A percentile compares a stretch with the other conserved stretches of the same genome.
These are phyloP conservation scores for Parauchenoglanis punctatus DNA, from an alignment of 2,797 vertebrate species.

Conservation along the genomic window DNA sequence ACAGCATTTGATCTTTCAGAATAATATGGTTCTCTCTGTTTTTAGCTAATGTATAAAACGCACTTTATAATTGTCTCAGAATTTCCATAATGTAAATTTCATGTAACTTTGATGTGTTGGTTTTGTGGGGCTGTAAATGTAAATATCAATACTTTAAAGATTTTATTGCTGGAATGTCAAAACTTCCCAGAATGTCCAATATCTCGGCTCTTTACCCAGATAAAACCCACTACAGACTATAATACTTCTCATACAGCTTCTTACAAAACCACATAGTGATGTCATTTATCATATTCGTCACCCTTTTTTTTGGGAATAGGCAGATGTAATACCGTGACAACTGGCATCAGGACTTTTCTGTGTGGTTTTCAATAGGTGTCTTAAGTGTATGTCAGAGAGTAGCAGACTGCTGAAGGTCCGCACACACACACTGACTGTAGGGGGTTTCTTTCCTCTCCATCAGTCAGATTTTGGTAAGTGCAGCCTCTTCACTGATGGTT, in stretches of 20 bases:
- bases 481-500: constrained; percentile 78
- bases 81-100: neutral
- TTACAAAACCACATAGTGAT: neutral
- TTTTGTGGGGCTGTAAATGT: neutral
- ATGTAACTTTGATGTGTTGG: neutral
- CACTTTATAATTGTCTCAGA: neutral
- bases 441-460: constrained; percentile 55
- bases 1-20: neutral
- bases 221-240: neutral
- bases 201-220: neutral
- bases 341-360: neutral
- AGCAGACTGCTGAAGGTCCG: constrained; percentile 34
- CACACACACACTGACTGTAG: constrained; percentile 32
- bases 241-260: neutral
- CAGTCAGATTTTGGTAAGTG: constrained; percentile 63
- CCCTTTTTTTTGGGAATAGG: neutral
- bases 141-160: neutral
- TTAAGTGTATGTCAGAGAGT: constrained; percentile 11
- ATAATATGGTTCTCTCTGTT: neutral
- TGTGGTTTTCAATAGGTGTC: neutral
- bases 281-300: neutral
- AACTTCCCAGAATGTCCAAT: neutral
- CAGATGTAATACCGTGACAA: neutral
- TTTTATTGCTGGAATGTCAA: neutral
- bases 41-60: neutral